Percentiles rank a stretch among this genome's conserved stretches.
Conservation (phyloP, 1,140 invertebrate species). For the Stenopsyche tienmushanensis region DNA sequence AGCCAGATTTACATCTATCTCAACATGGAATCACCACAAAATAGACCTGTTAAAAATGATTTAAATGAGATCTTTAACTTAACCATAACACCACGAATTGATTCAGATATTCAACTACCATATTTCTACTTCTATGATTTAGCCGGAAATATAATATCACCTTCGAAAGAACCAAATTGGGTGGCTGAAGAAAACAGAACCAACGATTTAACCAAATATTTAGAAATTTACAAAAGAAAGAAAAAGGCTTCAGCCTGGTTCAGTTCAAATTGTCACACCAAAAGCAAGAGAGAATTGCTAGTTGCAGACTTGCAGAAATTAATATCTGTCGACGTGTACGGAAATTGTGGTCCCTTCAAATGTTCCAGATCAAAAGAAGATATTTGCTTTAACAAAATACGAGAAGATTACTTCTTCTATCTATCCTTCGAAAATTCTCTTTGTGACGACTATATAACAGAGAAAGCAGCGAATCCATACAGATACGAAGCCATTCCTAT, state of each 20-base stretch:
- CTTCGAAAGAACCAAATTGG: conserved; percentile 25
- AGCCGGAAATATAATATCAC: conserved; percentile 43
- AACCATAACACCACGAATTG: conserved; percentile 62
- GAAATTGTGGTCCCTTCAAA: conserved; percentile 55
- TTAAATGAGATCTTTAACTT: conserved; percentile 55
- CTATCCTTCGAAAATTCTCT: conserved; percentile 64
- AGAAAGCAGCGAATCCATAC: conserved; percentile 57
- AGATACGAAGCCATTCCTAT: conserved; percentile 56
- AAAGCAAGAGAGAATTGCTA: conserved; percentile 56
- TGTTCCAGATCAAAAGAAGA: conserved; percentile 45
- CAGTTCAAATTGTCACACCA: conserved; percentile 61
- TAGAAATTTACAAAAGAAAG: conserved; percentile 42
- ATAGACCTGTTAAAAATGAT: conserved; percentile 42
- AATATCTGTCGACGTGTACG: conserved; percentile 68
- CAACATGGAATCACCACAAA: conserved; percentile 43
- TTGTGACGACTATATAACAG: conserved; percentile 60
- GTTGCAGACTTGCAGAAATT: conserved; percentile 57
- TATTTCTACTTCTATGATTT: conserved; percentile 55
- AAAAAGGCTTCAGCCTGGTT: conserved; percentile 60
- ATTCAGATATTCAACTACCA: conserved; percentile 63
- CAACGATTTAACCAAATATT: background rate
- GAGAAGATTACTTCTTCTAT: conserved; percentile 62
- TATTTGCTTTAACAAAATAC: conserved; percentile 50
- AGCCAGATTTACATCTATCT: conserved; percentile 33
- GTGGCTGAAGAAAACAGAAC: conserved; percentile 13